Evolutionary conservation across 2,888 invertebrate genomes (phyloP), one percentile per base, ranked within the genome.

Genomic region (Synergus itoensis): DNA sequence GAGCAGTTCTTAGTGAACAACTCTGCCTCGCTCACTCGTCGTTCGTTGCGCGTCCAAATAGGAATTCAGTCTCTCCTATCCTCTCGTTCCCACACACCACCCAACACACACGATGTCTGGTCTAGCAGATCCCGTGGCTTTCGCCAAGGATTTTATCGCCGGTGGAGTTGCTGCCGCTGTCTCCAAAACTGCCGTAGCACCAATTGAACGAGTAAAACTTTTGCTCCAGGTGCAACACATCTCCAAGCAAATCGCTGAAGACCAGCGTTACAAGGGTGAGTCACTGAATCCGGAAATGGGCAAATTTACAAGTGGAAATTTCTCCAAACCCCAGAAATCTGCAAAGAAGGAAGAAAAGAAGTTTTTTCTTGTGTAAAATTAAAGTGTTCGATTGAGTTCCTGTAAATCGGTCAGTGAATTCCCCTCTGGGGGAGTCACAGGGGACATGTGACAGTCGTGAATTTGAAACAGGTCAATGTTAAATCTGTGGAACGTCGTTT

Each of bases 211-310:
- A 91, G 98, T 99, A 73, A 99, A 99, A 93, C 94, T 99, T 86
- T 95, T 99, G 83, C 94, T 99, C 85, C 99, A 99, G 93, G 98
- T 98, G 85, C 98, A 98, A 93, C 97, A 97, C 93, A 96, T 98
- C 85, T 97, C 97, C 89, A 98, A 97, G 93, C 97, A 98, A 93
- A 97, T 98, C 88, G 87, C 96, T 8, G 95, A 95, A 84, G 96
- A 97, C 84, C 94, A 98, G 90, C 96, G 97, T 88, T 99, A 99
- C 94, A 99, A 98, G 95, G 96, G 96, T 96, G 89, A 94, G 93
- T 91, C 28, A 78, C 9, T 28, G 48, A 73, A n/a, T 48, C 28
- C 73, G 11, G 41, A 41, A 18, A 41, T 16, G 11, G 40, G 4
- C 48, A 48, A 18, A 48, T 11, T 40, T 73, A 28, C 21, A 28